These are phyloP conservation scores for Aplysina aerophoba DNA, from an alignment of 37 sponge, comb jelly and placozoan species.

Conservation along the genomic window DNA sequence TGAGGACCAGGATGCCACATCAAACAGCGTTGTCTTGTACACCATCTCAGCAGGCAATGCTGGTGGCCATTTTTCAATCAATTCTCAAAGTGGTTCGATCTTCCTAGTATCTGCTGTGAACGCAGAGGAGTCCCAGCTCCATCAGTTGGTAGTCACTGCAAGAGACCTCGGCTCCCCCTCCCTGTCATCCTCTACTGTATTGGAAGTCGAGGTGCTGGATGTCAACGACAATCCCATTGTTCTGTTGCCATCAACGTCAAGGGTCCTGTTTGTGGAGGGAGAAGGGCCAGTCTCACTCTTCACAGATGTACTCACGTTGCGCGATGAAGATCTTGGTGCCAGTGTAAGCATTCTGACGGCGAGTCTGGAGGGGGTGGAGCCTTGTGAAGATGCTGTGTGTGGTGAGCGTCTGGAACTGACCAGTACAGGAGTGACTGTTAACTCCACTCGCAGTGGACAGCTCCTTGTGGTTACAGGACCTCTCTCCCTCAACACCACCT, in stretches of 20 bases:
- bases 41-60: slow-evolving; percentile 56
- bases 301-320: slow-evolving; percentile 10
- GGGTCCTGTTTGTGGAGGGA: slow-evolving; percentile 49
- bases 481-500: neutral
- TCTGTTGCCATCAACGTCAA: neutral
- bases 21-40: slow-evolving; percentile 52
- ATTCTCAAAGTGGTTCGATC: slow-evolving; percentile 53
- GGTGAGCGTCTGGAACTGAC: slow-evolving; percentile 20
- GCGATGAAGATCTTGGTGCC: slow-evolving; percentile 50
- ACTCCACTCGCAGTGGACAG: neutral
- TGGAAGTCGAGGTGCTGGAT: slow-evolving; percentile 35
- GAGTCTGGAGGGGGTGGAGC: neutral
- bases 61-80: slow-evolving; percentile 45
- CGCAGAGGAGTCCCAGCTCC: slow-evolving; percentile 17
- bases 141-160: slow-evolving; percentile 38
- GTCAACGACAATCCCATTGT: slow-evolving; percentile 65
- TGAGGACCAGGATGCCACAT: slow-evolving; percentile 58
- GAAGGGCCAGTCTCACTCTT: slow-evolving; percentile 35
- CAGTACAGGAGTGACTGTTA: neutral
- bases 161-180: slow-evolving; percentile 55
- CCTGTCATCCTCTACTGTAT: neutral
- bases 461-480: slow-evolving; percentile 30
- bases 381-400: neutral
- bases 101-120: slow-evolving; percentile 9
- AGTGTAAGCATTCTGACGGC: slow-evolving; percentile 30